These are phyloP conservation scores for Heteronetta atricapilla DNA, from an alignment of 2,113 vertebrate species.

Conservation along the genomic window DNA sequence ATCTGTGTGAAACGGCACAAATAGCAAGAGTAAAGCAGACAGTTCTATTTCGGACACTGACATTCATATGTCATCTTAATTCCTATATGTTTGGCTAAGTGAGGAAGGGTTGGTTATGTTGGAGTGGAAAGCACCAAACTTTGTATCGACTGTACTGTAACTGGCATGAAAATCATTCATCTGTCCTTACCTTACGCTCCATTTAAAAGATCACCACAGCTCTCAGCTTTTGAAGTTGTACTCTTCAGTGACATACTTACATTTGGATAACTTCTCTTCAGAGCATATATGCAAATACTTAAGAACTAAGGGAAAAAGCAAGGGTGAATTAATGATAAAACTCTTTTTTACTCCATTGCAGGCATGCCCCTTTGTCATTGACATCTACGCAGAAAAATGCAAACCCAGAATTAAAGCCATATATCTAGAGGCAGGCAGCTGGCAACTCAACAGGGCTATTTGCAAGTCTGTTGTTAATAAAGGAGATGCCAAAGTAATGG, in stretches of 20 bases:
- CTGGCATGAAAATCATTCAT: background rate
- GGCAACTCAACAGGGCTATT: conserved; percentile 83
- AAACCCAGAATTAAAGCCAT: conserved; percentile 81
- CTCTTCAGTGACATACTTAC: background rate
- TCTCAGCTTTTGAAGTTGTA: background rate
- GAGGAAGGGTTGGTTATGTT: background rate
- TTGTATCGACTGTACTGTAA: accelerated
- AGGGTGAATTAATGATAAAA: background rate
- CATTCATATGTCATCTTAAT: background rate
- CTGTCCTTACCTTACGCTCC: background rate
- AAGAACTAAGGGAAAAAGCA: background rate
- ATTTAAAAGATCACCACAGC: background rate
- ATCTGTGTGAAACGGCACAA: background rate
- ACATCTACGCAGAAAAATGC: conserved; percentile 81
- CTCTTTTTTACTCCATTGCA: conserved; percentile 36
- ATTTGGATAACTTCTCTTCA: background rate
- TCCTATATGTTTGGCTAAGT: background rate
- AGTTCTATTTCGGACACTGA: background rate
- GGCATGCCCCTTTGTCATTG: conserved; percentile 91
- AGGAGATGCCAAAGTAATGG: conserved; percentile 80
- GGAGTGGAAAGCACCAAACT: background rate
- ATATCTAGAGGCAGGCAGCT: conserved; percentile 77
- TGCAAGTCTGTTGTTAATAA: conserved; percentile 81
- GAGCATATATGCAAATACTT: background rate
- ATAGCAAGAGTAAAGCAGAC: background rate